Conservation (phyloP, 1,140 invertebrate species). For the Drosophila guanche region DNA sequence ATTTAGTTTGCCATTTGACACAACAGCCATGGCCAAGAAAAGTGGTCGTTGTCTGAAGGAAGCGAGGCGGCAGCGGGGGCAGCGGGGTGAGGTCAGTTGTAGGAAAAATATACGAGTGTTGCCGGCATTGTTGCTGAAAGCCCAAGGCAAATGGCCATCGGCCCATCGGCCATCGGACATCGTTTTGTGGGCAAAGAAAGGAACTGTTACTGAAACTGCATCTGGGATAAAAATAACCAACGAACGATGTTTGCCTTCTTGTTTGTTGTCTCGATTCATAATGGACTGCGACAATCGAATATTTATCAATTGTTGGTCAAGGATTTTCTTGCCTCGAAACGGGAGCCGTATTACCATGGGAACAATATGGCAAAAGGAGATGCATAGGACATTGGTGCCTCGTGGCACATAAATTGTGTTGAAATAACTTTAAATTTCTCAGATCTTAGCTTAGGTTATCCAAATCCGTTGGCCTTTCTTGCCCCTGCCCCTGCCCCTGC, state of each 20-base stretch:
- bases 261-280: slow-evolving; percentile 39
- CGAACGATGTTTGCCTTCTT: slow-evolving; percentile 34
- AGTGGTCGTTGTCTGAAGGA: no score
- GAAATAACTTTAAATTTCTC: no score
- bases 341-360: no score
- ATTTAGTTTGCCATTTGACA: slow-evolving; percentile 48
- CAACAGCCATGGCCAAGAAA: slow-evolving; percentile 1
- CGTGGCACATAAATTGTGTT: no score
- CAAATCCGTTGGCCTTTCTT: no score
- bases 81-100: slow-evolving; percentile 25
- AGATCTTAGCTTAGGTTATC: no score
- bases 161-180: slow-evolving; percentile 16
- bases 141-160: slow-evolving; percentile 32
- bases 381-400: no score
- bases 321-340: not conserved
- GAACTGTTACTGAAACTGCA: slow-evolving; percentile 22
- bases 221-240: slow-evolving; percentile 36
- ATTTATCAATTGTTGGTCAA: slow-evolving; percentile 7
- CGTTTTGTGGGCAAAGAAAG: not conserved
- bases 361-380: no score
- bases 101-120: slow-evolving; percentile 17
- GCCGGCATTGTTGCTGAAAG: slow-evolving; percentile 28
- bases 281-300: slow-evolving; percentile 26
- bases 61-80: no score
- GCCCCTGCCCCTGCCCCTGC: no score